Percentiles rank a stretch among this genome's conserved stretches.
phyloP scores from a whole-genome alignment of 2,113 vertebrate species.

The Galeopterus variegatus region DNA sequence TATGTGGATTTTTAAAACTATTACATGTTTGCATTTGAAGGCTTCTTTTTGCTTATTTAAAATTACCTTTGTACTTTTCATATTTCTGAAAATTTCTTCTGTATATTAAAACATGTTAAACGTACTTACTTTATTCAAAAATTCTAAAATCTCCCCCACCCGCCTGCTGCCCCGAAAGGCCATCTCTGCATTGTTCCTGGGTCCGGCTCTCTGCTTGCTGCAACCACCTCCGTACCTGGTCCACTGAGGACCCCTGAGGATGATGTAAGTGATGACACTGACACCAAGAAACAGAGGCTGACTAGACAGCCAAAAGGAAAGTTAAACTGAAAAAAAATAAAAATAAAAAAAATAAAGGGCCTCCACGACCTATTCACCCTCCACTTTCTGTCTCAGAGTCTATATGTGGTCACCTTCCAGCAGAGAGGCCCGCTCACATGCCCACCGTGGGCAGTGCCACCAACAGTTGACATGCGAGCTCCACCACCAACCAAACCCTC shows the following conservation, averaged over 20 bases:
- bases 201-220: no score
- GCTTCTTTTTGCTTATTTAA: not conserved
- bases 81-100: not conserved
- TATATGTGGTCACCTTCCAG: constrained; percentile 94
- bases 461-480: constrained; percentile 71
- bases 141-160: not conserved
- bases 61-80: not conserved
- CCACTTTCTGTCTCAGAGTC: constrained; percentile 84
- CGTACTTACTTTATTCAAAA: not conserved
- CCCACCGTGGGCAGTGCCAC: constrained; percentile 72
- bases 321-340: constrained; percentile 73
- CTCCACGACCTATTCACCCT: constrained; percentile 87
- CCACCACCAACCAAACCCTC: constrained; percentile 84
- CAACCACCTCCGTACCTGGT: no score
- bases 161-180: no score
- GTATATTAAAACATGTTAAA: not conserved
- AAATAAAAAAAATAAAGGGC: constrained; percentile 85
- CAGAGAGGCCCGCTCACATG: constrained; percentile 75
- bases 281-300: constrained; percentile 98
- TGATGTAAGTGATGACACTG: constrained; percentile 90
- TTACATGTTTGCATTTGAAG: not conserved
- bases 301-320: constrained; percentile 91
- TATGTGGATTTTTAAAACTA: not conserved
- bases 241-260: no score
- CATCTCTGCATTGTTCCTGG: no score